phyloP scores from a whole-genome alignment of 1,140 invertebrate genomes.

The Schlechtendalia chinensis region DNA sequence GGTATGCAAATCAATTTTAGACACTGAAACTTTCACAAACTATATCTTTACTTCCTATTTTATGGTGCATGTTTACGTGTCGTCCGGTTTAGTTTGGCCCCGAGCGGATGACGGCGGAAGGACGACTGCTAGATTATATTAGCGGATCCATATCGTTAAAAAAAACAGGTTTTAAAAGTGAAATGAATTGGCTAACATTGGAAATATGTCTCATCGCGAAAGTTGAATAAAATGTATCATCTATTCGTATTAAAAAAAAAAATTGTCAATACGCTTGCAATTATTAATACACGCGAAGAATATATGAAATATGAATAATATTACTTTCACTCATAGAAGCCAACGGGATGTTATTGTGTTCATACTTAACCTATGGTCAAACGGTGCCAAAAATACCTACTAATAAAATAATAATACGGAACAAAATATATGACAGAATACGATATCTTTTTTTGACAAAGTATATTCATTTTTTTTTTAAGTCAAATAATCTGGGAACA shows the following conservation, averaged over 20 bases:
- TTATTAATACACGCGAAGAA: not conserved
- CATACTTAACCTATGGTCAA: not conserved
- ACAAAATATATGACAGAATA: not conserved
- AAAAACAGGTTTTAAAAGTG: conserved; percentile 47
- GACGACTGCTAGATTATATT: conserved; percentile 17
- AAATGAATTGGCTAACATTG: conserved; percentile 32
- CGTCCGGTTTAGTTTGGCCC: conserved; percentile 30
- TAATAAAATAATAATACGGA: not conserved
- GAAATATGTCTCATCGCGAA: conserved; percentile 39
- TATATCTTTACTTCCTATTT: conserved; percentile 32
- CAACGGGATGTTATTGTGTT: not conserved
- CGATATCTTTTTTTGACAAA: not conserved
- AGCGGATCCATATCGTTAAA: conserved; percentile 27
- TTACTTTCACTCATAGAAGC: conserved; percentile 34
- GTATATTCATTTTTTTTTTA: too few species aligned
- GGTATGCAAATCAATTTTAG: conserved; percentile 33
- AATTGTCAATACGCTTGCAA: conserved; percentile 23
- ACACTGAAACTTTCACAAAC: conserved; percentile 36
- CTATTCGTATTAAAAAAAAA: not conserved
- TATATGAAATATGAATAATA: conserved; percentile 33
- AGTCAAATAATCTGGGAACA: too few species aligned
- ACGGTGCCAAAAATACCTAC: not conserved
- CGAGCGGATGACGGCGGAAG: conserved; percentile 21
- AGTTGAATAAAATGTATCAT: conserved; percentile 27
- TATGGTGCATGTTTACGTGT: conserved; percentile 6